Percentiles rank a stretch among this genome's conserved stretches.
Evolutionary conservation across 2,797 vertebrate species (phyloP).

Genomic region (Neosalanx taihuensis): DNA sequence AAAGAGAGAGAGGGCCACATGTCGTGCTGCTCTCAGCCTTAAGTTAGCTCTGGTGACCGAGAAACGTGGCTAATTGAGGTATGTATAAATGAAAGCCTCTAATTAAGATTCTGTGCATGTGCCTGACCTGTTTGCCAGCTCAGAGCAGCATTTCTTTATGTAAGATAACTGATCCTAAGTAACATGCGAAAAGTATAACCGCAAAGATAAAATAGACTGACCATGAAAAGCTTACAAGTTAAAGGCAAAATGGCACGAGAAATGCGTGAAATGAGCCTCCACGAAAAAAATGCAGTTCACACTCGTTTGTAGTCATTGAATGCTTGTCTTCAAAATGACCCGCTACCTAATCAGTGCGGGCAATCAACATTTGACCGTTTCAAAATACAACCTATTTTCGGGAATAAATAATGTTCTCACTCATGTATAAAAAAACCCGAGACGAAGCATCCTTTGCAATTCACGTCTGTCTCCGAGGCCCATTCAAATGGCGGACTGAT

Average conservation of each 20-base stretch:
- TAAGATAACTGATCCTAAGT: background rate
- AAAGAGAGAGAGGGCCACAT: background rate
- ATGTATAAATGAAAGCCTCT: conserved; percentile 22
- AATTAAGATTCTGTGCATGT: conserved; percentile 24
- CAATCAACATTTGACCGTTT: conserved; percentile 10
- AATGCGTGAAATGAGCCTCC: background rate
- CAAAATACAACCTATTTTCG: conserved; percentile 5
- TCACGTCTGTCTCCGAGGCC: conserved; percentile 17
- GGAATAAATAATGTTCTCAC: conserved; percentile 5
- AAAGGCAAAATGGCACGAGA: too few relatives aligned
- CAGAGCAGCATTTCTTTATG: conserved; percentile 1
- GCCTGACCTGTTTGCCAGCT: background rate
- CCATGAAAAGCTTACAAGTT: too few relatives aligned
- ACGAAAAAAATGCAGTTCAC: background rate
- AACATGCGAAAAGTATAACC: background rate
- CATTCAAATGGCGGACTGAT: conserved; percentile 84
- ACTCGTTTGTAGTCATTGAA: background rate
- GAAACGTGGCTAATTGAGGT: conserved; percentile 23
- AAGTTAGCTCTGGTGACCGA: background rate
- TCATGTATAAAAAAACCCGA: background rate
- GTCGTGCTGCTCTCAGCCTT: background rate
- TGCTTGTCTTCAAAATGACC: background rate
- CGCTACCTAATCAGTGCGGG: background rate
- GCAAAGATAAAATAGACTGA: background rate
- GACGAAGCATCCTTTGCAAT: conserved; percentile 1